phyloP scores from a whole-genome alignment of 2,113 vertebrate species.

The Azemiops feae region DNA sequence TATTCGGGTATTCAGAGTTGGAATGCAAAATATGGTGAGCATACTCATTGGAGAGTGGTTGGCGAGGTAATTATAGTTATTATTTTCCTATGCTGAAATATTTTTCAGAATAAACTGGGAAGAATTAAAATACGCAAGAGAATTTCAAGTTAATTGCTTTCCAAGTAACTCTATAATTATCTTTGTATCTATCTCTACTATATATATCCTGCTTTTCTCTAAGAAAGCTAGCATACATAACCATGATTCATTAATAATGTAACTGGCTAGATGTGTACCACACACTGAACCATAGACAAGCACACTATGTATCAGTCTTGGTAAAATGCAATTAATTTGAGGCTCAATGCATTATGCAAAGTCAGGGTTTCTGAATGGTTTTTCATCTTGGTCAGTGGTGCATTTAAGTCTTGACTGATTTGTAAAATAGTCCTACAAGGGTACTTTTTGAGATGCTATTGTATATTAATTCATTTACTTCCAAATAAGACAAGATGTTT shows the following conservation, averaged over 20 bases:
- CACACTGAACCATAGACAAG: neutral
- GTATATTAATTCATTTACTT: neutral
- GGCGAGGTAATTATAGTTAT: neutral
- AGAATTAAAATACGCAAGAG: neutral
- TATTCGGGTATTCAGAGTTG: neutral
- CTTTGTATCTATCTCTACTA: neutral
- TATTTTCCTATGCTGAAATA: neutral
- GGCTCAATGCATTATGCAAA: neutral
- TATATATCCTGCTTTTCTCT: neutral
- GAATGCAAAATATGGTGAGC: neutral
- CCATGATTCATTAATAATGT: neutral
- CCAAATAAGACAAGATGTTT: neutral
- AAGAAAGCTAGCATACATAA: neutral
- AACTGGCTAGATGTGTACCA: neutral
- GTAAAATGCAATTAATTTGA: neutral
- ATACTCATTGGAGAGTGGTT: neutral
- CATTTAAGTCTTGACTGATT: neutral
- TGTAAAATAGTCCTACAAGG: neutral
- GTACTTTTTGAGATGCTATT: neutral
- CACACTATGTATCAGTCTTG: neutral
- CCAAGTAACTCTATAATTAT: neutral
- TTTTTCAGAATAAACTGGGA: neutral
- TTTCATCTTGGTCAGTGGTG: neutral
- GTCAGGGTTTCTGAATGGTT: neutral
- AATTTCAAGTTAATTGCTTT: neutral